Percentiles rank a stretch among this genome's conserved stretches.
Evolutionary conservation across 2,888 invertebrate species (phyloP).

Genomic region (Linnaemya tessellans): DNA sequence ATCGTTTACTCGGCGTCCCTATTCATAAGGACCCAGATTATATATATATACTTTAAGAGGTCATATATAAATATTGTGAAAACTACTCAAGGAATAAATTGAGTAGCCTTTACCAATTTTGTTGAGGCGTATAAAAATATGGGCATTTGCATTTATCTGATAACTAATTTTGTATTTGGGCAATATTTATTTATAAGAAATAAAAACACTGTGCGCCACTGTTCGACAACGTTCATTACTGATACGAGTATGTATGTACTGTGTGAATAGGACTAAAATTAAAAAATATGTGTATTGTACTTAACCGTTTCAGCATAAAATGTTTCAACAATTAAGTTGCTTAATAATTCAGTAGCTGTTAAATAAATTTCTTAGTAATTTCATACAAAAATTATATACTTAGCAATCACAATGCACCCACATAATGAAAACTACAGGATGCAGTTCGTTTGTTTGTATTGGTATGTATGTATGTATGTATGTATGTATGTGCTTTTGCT

Average conservation of each 20-base stretch:
- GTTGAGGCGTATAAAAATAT: too few relatives aligned
- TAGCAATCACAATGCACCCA: conserved; percentile 27
- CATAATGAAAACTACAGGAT: conserved; percentile 17
- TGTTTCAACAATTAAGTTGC: background rate
- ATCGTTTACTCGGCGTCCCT: too few relatives aligned
- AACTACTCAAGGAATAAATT: too few relatives aligned
- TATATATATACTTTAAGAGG: too few relatives aligned
- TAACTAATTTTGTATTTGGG: background rate
- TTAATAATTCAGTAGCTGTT: background rate
- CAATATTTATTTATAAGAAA: too few relatives aligned
- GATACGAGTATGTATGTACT: too few relatives aligned
- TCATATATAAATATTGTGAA: too few relatives aligned
- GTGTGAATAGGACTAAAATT: background rate
- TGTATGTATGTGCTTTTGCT: background rate
- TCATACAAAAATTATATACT: background rate
- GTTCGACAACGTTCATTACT: too few relatives aligned
- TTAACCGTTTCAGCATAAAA: conserved; percentile 3
- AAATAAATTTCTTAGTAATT: background rate
- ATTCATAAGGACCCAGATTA: too few relatives aligned
- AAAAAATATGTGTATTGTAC: background rate
- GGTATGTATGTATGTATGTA: background rate
- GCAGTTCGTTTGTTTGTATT: background rate
- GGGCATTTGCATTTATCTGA: too few relatives aligned
- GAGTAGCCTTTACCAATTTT: too few relatives aligned
- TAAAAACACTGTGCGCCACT: background rate